phyloP scores from a whole-genome alignment of 1,140 invertebrate species.

The Nasonia longicornis region DNA sequence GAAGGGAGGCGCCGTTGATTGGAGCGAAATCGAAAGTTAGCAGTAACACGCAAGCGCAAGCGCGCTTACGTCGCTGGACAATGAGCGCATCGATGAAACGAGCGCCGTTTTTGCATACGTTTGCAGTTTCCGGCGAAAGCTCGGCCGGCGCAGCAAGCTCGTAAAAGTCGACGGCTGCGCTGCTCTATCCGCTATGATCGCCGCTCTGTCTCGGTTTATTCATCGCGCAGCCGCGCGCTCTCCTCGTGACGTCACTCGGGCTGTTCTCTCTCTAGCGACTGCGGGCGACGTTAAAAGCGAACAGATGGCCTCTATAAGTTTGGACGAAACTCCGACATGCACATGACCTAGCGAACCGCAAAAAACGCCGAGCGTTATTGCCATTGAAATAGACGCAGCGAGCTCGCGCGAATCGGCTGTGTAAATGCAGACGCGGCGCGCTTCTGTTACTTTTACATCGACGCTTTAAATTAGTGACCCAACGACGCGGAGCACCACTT shows the following conservation, averaged over 20 bases:
- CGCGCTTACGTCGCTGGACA: neutral
- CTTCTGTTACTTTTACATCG: slow-evolving; percentile 12
- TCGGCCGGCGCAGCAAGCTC: neutral
- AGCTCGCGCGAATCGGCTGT: neutral
- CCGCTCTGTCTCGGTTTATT: slow-evolving; percentile 45
- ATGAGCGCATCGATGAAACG: slow-evolving; percentile 8
- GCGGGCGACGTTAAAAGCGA: slow-evolving; percentile 57
- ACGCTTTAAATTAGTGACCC: neutral
- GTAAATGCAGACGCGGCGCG: slow-evolving; percentile 5
- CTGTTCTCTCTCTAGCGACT: neutral
- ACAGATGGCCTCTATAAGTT: slow-evolving; percentile 60
- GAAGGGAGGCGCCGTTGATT: too few relatives aligned
- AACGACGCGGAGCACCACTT: slow-evolving; percentile 14
- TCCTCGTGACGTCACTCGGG: slow-evolving; percentile 54
- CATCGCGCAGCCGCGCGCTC: slow-evolving; percentile 46
- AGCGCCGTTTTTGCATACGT: neutral
- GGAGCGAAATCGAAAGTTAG: too few relatives aligned
- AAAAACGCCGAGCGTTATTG: slow-evolving; percentile 49
- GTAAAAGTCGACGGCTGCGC: slow-evolving; percentile 5
- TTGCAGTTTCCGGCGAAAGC: neutral
- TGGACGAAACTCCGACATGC: slow-evolving; percentile 43
- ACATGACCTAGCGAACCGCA: slow-evolving; percentile 47
- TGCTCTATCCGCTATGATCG: slow-evolving; percentile 6
- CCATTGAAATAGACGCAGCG: slow-evolving; percentile 35
- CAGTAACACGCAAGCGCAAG: too few relatives aligned